These are phyloP conservation scores for Thalassarche chlororhynchos DNA, from an alignment of 2,113 vertebrate species.

Conservation along the genomic window DNA sequence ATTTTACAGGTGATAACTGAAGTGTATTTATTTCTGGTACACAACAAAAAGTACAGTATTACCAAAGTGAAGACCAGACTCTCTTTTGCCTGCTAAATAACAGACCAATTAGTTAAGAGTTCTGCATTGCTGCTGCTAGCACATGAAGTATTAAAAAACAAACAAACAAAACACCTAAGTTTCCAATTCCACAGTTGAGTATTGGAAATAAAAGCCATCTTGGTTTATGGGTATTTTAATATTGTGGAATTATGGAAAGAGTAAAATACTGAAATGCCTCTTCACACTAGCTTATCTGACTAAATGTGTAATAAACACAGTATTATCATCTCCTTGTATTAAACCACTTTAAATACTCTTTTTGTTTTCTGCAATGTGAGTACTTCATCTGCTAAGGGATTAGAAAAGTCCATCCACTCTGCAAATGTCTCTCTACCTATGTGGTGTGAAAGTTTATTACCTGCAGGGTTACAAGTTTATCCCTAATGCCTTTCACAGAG, in stretches of 20 bases:
- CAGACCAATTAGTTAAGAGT: background rate
- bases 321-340: background rate
- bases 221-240: background rate
- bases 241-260: background rate
- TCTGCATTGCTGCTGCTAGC: background rate
- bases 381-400: background rate
- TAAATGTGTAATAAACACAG: background rate
- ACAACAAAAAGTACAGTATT: background rate
- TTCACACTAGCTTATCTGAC: background rate
- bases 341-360: background rate
- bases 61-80: background rate
- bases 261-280: background rate
- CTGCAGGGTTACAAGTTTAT: background rate
- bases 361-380: background rate
- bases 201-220: background rate
- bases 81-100: background rate
- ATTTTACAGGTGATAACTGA: background rate
- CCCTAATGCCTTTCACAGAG: background rate
- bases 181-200: background rate
- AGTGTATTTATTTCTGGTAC: background rate
- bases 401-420: background rate
- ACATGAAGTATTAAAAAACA: background rate
- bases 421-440: background rate
- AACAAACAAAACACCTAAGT: background rate
- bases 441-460: background rate